Evolutionary conservation across 2,888 invertebrate species (phyloP).

Genomic region (Dascillus cervinus): DNA sequence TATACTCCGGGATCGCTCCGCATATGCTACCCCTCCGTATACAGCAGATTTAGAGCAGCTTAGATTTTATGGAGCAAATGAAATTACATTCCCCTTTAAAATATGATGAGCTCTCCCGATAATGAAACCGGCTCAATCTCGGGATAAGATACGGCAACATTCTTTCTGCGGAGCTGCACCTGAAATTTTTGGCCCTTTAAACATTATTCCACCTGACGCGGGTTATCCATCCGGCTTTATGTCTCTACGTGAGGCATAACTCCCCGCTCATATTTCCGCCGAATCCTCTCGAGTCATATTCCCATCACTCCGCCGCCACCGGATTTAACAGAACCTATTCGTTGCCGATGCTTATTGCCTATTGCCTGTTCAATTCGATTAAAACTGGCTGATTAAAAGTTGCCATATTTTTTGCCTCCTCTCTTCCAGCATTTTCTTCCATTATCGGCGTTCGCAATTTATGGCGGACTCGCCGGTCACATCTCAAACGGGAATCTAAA

Average conservation of each 20-base stretch:
- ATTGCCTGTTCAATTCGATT: too few species aligned
- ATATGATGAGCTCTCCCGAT: constrained; percentile 47
- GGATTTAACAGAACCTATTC: constrained; percentile 32
- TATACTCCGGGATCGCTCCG: constrained; percentile 38
- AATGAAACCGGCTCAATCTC: constrained; percentile 44
- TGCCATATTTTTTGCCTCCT: too few species aligned
- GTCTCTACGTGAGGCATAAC: constrained; percentile 35
- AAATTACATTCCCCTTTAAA: constrained; percentile 47
- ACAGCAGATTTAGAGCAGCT: constrained; percentile 44
- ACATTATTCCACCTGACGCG: constrained; percentile 34
- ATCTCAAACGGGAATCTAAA: too few species aligned
- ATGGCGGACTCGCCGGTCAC: too few species aligned
- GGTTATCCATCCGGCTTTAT: constrained; percentile 36
- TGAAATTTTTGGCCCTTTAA: too few species aligned
- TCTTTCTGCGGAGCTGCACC: too few species aligned
- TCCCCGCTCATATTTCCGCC: constrained; percentile 35
- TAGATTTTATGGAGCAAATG: constrained; percentile 47
- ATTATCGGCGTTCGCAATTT: too few species aligned
- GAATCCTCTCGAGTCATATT: constrained; percentile 38
- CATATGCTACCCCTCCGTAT: constrained; percentile 40
- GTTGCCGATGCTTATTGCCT: constrained; percentile 39
- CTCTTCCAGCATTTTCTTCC: too few species aligned
- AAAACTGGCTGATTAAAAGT: too few species aligned
- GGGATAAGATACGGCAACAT: constrained; percentile 18
- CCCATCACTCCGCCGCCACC: constrained; percentile 32